Base-by-base conservation (phyloP, 2,797 vertebrate genomes). In the Pseudochromis fuscus region DNA sequence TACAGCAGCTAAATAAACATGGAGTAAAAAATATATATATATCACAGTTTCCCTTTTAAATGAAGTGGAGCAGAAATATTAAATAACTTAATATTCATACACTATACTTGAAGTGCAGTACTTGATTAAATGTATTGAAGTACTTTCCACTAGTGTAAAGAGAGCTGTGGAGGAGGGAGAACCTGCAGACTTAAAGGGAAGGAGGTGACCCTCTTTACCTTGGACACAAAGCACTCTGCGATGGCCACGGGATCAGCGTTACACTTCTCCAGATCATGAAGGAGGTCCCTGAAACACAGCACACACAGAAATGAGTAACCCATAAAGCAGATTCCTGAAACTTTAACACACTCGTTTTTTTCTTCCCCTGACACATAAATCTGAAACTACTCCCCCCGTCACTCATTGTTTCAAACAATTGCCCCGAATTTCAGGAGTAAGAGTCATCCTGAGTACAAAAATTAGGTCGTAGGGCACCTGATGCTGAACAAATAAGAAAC, bases 151-250 rank as follows among this genome's bases (percentile, higher is more conserved):
- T 11, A 19, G 7, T 30, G 5, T 37, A 30, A 30, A 4, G 30
- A 30, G 30, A n/a, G n/a, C n/a, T n/a, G n/a, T n/a, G 30, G 8
- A 48, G 46, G 2, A 4, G 8, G 24, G 5, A 9, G 13, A 16
- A 33, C n/a, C n/a, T n/a, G n/a, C n/a, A 49, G 28, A 33, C 15
- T 4, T 38, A 4, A 28, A 0, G 16, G 30, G 13, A 13, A 55
- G 7, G 35, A 23, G 10, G 30, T 4, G 19, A 19, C 2, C 1
- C 19, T 45, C 49, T 92, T 95, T 95, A 99, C 98, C 96, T 99
- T 99, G 78, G 96, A 97, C 79, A 99, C 98, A 72, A 99, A 99
- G 86, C 98, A 98, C 81, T 98, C 96, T 9, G 97, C 98, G 76
- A 99, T 99, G 87, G 96, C 96, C 85, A 98, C 98, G 4, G 96